Evolutionary conservation across 2,888 invertebrate genomes (phyloP).

Genomic region (Corbicula japonica): DNA sequence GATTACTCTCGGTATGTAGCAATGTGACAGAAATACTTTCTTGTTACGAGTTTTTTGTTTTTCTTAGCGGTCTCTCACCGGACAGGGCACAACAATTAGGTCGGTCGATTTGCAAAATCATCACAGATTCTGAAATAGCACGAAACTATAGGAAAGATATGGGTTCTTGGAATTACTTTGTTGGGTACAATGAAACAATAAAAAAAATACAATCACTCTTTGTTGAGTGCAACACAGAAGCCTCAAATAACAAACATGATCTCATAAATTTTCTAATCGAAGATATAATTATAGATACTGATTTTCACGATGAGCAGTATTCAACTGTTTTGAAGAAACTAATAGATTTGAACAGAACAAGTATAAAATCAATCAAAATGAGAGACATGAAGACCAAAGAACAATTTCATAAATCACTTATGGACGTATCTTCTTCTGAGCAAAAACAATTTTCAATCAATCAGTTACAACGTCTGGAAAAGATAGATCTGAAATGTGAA

Average conservation of each 20-base stretch:
- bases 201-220: background rate
- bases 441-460: too few species aligned
- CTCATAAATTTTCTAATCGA: background rate
- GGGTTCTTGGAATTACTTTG: conserved; percentile 17
- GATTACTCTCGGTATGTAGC: background rate
- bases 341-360: background rate
- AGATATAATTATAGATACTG: background rate
- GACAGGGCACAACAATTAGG: background rate
- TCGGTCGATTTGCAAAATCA: background rate
- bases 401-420: background rate
- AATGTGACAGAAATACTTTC: background rate
- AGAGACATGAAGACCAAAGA: background rate
- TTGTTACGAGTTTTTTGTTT: background rate
- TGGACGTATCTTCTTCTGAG: too few species aligned
- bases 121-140: background rate
- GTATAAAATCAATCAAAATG: background rate
- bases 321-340: background rate
- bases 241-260: background rate
- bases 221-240: background rate
- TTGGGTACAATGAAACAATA: conserved; percentile 5
- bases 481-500: background rate
- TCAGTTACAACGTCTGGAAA: background rate
- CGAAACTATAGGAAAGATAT: background rate
- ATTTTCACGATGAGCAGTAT: background rate
- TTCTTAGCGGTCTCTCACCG: background rate